Conservation (phyloP, 2,888 invertebrate genomes). For the Drosophila nigricruria region DNA sequence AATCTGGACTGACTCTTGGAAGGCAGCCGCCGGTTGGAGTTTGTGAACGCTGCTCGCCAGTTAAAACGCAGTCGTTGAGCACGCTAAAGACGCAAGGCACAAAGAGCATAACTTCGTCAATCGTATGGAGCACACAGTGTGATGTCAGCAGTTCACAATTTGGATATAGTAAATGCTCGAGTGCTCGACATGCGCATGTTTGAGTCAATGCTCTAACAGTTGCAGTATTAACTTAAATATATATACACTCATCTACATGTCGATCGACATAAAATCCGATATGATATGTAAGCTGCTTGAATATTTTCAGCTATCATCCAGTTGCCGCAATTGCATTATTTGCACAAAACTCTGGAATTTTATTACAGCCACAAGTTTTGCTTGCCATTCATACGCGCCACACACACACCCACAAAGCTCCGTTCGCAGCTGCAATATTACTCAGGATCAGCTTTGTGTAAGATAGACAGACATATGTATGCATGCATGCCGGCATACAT, state of each 20-base stretch:
- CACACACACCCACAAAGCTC: constrained; percentile 28
- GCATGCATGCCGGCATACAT: background rate
- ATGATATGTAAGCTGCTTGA: background rate
- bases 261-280: constrained; percentile 12
- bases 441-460: constrained; percentile 55
- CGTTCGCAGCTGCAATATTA: constrained; percentile 59
- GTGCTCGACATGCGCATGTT: too few species aligned
- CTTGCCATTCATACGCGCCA: constrained; percentile 57
- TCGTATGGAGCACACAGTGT: too few species aligned
- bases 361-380: constrained; percentile 67
- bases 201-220: too few species aligned
- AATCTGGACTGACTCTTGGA: too few species aligned
- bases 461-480: constrained; percentile 12
- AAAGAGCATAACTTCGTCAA: too few species aligned
- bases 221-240: background rate
- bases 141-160: too few species aligned
- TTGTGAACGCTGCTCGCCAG: too few species aligned
- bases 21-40: too few species aligned
- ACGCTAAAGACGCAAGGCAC: too few species aligned
- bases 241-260: background rate
- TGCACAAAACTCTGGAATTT: constrained; percentile 52
- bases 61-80: too few species aligned
- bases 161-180: too few species aligned
- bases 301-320: constrained; percentile 6
- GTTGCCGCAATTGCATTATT: constrained; percentile 31